Evolutionary conservation across 2,797 vertebrate species (phyloP), one percentile per base, ranked within the genome.

Genomic region (Hydrocynus forskahlii): DNA sequence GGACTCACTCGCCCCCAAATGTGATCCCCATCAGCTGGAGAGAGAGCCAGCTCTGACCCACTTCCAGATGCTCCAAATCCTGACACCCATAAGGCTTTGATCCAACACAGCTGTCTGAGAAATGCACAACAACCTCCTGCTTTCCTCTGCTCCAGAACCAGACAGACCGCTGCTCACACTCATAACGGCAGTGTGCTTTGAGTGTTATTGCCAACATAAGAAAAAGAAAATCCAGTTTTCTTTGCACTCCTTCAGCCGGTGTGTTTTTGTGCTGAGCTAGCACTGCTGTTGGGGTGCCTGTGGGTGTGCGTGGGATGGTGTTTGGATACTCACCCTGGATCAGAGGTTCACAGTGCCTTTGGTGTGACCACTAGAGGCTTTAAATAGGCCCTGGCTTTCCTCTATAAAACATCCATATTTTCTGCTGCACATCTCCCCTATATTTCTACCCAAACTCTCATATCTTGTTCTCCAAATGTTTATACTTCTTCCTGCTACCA

Each of bases 61-160:
- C 57, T 86, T 86, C 82, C 84, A 87, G 80, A 87, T 87, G 84
- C 71, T 75, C n/a, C n/a, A 73, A 76, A 70, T 78, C 40, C 70
- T 35, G 79, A 69, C 40, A 72, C 80, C 62, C 82, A 73, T 48
- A 80, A 75, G 25, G 23, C 75, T 86, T 86, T 85, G 84, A 84
- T 85, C 81, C 77, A 80, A 63, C 78, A 82, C 86, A 87, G 75
- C 82, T 87, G 86, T 84, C 50, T 23, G 62, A 80, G 74, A 70
- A 76, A 82, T 69, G 62, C 59, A 76, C 72, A 75, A 75, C 68
- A 81, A 76, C 62, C 23, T 82, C 64, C 76, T 8, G 40, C 71
- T 10, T 70, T 84, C 75, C 55, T 78, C 69, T 7, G 45, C 68
- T 76, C 59, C 60, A 70, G 19, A n/a, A 77, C 50, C 66, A 81